Evolutionary conservation across 2,113 vertebrate species (phyloP), one percentile per base, ranked within the genome.

Genomic region (Dendropsophus ebraccatus): DNA sequence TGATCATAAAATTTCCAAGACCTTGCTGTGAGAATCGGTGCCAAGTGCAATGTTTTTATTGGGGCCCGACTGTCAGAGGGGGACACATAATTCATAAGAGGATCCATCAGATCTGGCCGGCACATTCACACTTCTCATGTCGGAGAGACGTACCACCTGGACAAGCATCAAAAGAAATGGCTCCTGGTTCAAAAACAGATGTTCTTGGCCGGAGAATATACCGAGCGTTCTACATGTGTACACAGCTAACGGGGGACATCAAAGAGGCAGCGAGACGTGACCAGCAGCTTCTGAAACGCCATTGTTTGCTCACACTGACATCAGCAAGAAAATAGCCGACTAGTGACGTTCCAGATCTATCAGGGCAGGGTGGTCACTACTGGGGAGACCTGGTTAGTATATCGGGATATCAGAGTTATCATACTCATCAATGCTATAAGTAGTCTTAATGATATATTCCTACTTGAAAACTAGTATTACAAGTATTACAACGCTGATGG

Each of bases 141-240:
- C 85, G 81, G 67, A 62, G 70, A 80, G 70, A 30, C 77, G 74
- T 74, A 72, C 77, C 78, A 87, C 85, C 85, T 87, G 85, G 85
- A 73, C 77, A 17, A 50, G 23, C 69, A 87, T 87, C 85, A 87
- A 87, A 87, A 80, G 65, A 81, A 81, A 81, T 37, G 41, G 67
- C 73, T 81, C 65, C 76, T 78, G 41, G 77, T 74, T 74, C 54
- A 58, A 86, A 85, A 87, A 81, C 85, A 87, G 85, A 87, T 87
- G 85, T 81, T 87, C 85, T 87, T 87, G 85, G 85, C 85, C 54
- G 74, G 49, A 74, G 77, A 81, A 70, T 73, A 72, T 69, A 81
- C 28, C 19, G 58, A 87, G 35, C 19, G 72, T 81, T 81, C 60
- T 70, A 74, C 81, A 58, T 81, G 78, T 62, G 30, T 50, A 87